A percentile compares a stretch with the other conserved stretches of the same genome.
phyloP scores from a whole-genome alignment of 2,888 invertebrate species.

The Agonopterix arenella region DNA sequence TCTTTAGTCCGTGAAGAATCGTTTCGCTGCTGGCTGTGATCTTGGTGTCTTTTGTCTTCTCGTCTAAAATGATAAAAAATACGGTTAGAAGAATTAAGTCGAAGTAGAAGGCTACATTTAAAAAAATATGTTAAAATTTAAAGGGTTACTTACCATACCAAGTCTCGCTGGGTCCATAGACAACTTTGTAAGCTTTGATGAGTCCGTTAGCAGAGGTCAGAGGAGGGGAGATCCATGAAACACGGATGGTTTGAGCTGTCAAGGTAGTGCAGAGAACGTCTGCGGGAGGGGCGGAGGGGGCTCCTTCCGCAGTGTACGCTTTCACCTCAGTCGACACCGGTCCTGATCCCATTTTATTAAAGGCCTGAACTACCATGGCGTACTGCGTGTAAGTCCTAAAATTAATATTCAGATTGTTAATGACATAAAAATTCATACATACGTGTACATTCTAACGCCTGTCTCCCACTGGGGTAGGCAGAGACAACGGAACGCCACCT shows the following conservation, averaged over 20 bases:
- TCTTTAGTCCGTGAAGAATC: slow-evolving; percentile 94
- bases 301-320: slow-evolving; percentile 96
- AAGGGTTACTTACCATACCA: slow-evolving; percentile 88
- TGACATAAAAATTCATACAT: not conserved
- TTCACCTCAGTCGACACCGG: slow-evolving; percentile 92
- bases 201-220: slow-evolving; percentile 94
- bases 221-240: slow-evolving; percentile 96
- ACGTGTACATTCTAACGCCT: no score
- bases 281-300: slow-evolving; percentile 93
- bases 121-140: no score
- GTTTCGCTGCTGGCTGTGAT: slow-evolving; percentile 95
- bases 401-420: not conserved
- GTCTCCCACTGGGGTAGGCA: no score
- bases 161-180: slow-evolving; percentile 92
- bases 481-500: no score
- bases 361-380: slow-evolving; percentile 96
- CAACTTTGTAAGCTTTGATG: slow-evolving; percentile 96
- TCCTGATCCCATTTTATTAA: slow-evolving; percentile 95
- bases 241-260: slow-evolving; percentile 95
- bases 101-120: no score
- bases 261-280: slow-evolving; percentile 95
- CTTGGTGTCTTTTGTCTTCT: slow-evolving; percentile 93
- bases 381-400: slow-evolving; percentile 94
- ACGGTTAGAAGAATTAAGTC: no score
- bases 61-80: slow-evolving; percentile 74